Percentiles rank a stretch among this genome's conserved stretches.
Conservation (phyloP, 2,797 vertebrate species). For the Sitta carolinensis region DNA sequence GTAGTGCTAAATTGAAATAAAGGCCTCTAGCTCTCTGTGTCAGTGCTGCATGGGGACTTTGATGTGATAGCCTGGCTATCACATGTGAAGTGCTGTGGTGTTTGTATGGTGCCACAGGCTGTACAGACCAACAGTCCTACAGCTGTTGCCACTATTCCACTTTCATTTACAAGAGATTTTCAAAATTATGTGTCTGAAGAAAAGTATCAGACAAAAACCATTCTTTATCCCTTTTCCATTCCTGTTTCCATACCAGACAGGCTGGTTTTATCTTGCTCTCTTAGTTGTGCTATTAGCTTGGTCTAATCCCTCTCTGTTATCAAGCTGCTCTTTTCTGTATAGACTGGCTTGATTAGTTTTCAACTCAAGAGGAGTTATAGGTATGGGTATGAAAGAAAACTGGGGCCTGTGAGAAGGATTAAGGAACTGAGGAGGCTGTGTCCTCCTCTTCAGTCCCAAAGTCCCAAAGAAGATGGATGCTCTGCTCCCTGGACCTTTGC, state of each 20-base stretch:
- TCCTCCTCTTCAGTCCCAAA: neutral
- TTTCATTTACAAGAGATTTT: neutral
- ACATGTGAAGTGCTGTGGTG: fast-evolving
- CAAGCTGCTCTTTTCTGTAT: neutral
- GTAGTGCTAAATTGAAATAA: neutral
- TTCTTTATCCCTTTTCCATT: neutral
- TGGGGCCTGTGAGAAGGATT: neutral
- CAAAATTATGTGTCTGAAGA: neutral
- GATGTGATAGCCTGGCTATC: neutral
- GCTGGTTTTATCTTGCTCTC: neutral
- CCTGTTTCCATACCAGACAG: neutral
- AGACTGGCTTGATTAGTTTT: slow-evolving; percentile 2
- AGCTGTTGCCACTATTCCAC: neutral
- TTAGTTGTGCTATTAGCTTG: neutral
- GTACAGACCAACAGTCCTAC: neutral
- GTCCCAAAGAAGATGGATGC: neutral
- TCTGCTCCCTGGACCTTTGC: slow-evolving; percentile 14
- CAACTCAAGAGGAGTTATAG: neutral
- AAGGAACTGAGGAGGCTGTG: neutral
- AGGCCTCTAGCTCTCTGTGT: neutral
- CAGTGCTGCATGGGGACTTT: neutral
- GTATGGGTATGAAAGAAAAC: neutral
- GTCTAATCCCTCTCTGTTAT: neutral
- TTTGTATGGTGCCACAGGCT: neutral
- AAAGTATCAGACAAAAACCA: neutral